Evolutionary conservation across 2,888 invertebrate genomes (phyloP), one percentile per base, ranked within the genome.

Genomic region (Platycnemis pennipes): DNA sequence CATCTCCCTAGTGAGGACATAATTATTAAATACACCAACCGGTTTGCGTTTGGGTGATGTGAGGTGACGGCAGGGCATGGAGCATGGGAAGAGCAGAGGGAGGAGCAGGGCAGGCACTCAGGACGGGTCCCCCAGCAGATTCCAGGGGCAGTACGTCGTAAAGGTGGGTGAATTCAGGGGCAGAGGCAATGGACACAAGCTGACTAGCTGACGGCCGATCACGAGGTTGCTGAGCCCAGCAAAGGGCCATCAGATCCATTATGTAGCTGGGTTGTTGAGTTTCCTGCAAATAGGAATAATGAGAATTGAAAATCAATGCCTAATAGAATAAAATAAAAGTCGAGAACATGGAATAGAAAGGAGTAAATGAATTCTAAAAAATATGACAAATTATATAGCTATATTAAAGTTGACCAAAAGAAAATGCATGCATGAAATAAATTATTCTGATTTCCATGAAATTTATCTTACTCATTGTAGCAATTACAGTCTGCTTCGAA

Each of bases 141-240:
- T 91, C 91, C 95, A 99, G 96, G 0, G 98, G 97, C 63, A 98
- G 97, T 94, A 98, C 98, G 96, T 99, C 99, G 94, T 98, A 97
- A 69, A 99, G 97, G 96, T 99, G 98, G n/a, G 98, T 98, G 96
- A 98, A 99, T 97, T 99, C 99, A 0, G 99, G 99, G 2, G 99
- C 99, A 3, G 98, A 98, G 0, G 98, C 98, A 95, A 99, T 98
- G 2, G 98, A 98, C n/a, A 99, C 99, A 46, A 99, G 98, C 96
- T 99, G 99, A 95, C 99, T 99, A 8, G 99, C 99, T 0, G 99
- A 98, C 0, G 99, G 99, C 13, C 99, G 97, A 96, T 98, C 98
- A 96, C 97, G 96, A 0, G 97, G 97, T 87, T 97, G 96, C 94
- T 99, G 99, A 26, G 98, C 98, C 99, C 99, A 99, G 96, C 99